Base-by-base conservation (phyloP, 2,797 vertebrate genomes). In the Euphonia xanthogaster region DNA sequence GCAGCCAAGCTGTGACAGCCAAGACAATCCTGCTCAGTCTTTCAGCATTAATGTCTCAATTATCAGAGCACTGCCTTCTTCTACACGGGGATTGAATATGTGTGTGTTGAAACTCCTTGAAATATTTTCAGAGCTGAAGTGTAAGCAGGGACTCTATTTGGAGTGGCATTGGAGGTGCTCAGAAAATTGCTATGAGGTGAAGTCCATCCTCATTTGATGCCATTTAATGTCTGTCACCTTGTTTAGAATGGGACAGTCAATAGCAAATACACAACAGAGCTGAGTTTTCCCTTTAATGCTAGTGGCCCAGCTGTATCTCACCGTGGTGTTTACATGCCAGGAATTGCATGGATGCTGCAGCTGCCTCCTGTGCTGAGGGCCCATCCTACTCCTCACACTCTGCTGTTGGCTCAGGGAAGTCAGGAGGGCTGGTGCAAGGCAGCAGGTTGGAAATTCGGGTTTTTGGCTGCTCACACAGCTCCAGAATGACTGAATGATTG, bases 321-420 rank as follows among this genome's bases (percentile, higher is more conserved):
- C 16, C 0, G 0, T 17, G 47, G 39, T 22, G 44, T 20, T 61
- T 4, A 2, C 47, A 16, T 15, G 28, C 6, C 15, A 68, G 63
- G 77, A 44, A 22, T 0, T 24, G 28, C 6, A 0, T 12, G 63
- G 6, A 45, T 53, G 35, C 72, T 74, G 62, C 72, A 63, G 75
- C 40, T 54, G 71, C 6, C 67, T 62, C 28, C 0, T 28, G 47
- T 6, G 13, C 50, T 15, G 27, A 16, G 42, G 2, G 44, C n/a
- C 42, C 9, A 2, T 66, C 86, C 80, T 63, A 23, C 54, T 72
- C 33, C 7, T 1, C 2, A 1, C 7, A 18, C 42, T 47, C 78
- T 60, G 37, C 4, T 30, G 40, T 6, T 70, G 72, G 47, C 35
- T 25, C 12, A 30, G 51, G 73, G 80, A 39, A n/a, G 10, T 31